Evolutionary conservation across 2,888 invertebrate genomes (phyloP).

Genomic region (Athrips mouffetella): DNA sequence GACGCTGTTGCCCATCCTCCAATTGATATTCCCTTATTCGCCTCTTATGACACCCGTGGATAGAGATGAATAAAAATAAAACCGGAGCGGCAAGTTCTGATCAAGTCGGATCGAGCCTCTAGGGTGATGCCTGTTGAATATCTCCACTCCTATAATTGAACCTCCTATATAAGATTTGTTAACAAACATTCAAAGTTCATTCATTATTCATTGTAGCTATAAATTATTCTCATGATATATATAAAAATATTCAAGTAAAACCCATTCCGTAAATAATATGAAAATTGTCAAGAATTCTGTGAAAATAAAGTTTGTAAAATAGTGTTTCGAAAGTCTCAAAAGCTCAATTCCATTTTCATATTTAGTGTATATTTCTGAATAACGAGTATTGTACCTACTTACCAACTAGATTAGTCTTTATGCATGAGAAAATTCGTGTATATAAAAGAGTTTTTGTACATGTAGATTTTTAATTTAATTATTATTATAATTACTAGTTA

Average conservation of each 20-base stretch:
- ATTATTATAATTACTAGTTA: conserved; percentile 53
- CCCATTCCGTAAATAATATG: not conserved
- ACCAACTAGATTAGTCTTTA: conserved; percentile 58
- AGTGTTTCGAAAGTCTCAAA: conserved; percentile 44
- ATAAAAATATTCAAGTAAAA: conserved; percentile 38
- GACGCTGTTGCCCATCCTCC: no score
- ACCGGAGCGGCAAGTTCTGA: no score
- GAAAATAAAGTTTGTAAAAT: conserved; percentile 36
- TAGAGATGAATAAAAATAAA: no score
- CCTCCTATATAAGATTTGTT: no score
- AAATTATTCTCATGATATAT: conserved; percentile 51
- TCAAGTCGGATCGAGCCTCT: no score
- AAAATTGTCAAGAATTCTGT: not conserved
- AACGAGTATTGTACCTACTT: conserved; percentile 52
- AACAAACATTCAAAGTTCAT: no score
- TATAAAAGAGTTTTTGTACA: conserved; percentile 76
- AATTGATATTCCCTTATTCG: no score
- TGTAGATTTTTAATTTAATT: conserved; percentile 73
- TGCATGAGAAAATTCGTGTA: conserved; percentile 68
- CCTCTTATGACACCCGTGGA: no score
- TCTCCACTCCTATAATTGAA: no score
- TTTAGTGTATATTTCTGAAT: conserved; percentile 58
- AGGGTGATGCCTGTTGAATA: no score
- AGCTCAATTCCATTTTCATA: conserved; percentile 46
- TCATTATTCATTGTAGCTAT: conserved; percentile 23